Percentiles rank a stretch among this genome's conserved stretches.
These are phyloP conservation scores for Drosophila rubida DNA, from an alignment of 2,888 invertebrate genomes.

Conservation along the genomic window DNA sequence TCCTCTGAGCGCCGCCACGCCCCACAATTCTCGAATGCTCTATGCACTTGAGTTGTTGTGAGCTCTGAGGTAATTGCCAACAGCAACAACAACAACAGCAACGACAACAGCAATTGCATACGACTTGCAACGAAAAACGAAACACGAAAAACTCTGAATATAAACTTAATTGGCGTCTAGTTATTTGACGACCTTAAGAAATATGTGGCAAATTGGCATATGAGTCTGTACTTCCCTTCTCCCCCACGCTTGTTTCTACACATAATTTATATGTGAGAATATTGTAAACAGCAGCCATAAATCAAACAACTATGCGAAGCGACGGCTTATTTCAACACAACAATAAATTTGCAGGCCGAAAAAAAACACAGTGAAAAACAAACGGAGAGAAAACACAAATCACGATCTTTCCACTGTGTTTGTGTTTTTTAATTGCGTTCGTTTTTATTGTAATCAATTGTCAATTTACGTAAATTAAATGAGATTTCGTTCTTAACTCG, in stretches of 20 bases:
- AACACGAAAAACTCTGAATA: constrained; percentile 36
- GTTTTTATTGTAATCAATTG: constrained; percentile 46
- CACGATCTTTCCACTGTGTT: constrained; percentile 43
- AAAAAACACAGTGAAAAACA: not conserved
- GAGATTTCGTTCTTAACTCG: constrained; percentile 54
- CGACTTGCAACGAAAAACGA: constrained; percentile 8
- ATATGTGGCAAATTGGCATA: constrained; percentile 62
- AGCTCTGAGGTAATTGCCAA: constrained; percentile 36
- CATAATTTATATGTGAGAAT: constrained; percentile 49
- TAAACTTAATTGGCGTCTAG: constrained; percentile 63
- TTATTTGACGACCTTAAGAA: constrained; percentile 72
- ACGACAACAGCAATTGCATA: constrained; percentile 14
- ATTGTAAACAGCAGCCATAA: constrained; percentile 56
- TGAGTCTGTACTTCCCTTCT: constrained; percentile 6
- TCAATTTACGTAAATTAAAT: constrained; percentile 48
- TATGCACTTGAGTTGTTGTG: constrained; percentile 40
- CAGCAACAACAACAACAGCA: constrained; percentile 20
- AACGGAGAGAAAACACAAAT: constrained; percentile 10
- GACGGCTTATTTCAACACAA: constrained; percentile 50
- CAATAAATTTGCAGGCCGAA: constrained; percentile 29
- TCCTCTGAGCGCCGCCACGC: constrained; percentile 24
- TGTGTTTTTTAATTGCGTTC: constrained; percentile 35
- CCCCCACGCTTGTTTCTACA: constrained; percentile 3
- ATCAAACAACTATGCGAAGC: constrained; percentile 56
- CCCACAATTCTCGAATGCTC: constrained; percentile 45